A percentile compares a stretch with the other conserved stretches of the same genome.
Conservation (phyloP, 2,797 vertebrate genomes). For the Simalia tracyae region DNA sequence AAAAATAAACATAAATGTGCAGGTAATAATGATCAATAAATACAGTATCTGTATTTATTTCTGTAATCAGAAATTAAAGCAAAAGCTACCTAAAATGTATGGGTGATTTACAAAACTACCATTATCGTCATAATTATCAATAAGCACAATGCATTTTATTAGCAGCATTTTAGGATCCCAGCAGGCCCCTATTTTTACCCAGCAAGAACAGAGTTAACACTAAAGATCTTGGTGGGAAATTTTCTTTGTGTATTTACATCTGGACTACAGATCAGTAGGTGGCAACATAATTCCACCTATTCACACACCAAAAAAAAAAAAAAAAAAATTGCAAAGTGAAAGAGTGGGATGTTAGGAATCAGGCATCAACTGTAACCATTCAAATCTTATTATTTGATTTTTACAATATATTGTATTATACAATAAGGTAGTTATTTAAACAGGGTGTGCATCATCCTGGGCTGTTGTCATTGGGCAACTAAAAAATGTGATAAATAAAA, state of each 20-base stretch:
- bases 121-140: background rate
- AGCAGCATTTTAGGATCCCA: background rate
- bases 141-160: background rate
- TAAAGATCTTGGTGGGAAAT: background rate
- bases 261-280: conserved; percentile 41
- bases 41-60: background rate
- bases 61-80: background rate
- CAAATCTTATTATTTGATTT: background rate
- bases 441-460: background rate
- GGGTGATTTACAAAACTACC: background rate
- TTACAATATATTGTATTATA: background rate
- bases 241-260: background rate
- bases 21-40: background rate
- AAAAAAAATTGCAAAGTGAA: background rate
- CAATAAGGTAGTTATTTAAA: background rate
- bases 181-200: background rate
- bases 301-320: background rate
- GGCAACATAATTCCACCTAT: conserved; percentile 42
- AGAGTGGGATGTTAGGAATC: background rate
- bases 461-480: background rate
- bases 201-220: background rate
- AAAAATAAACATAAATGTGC: background rate
- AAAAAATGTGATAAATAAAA: background rate
- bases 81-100: background rate
- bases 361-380: background rate